Base-by-base conservation (phyloP, 2,113 vertebrate species). In the Corythoichthys haematopterus region DNA sequence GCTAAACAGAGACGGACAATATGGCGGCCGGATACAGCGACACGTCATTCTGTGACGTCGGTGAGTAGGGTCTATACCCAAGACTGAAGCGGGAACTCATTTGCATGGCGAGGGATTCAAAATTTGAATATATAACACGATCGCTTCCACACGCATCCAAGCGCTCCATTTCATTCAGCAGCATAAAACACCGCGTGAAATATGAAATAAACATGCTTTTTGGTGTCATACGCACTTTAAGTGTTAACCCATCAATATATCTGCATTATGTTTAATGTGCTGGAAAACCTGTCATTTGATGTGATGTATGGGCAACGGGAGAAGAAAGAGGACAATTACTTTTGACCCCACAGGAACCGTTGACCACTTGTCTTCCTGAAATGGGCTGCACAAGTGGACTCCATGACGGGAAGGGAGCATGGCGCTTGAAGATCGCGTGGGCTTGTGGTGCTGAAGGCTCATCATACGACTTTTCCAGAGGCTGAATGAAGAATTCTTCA, bases 401-500 rank as follows among this genome's bases (percentile, higher is more conserved):
- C 65, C 59, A 14, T 6, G 1, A 1, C 5, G 80, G 37, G 0
- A 84, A 20, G 0, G 83, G 53, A 0, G 35, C 69, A 1, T 95
- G 93, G 38, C 91, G 94, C 73, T 91, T 95, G 79, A 94, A 98
- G 40, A 99, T 87, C 83, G 93, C 89, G 3, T 98, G 97, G 15
- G 95, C 92, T 72, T 93, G 94, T 0, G 92, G 88, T 0, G 60
- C 66, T 0, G 87, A 86, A 37, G 61, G 47, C 0, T 79, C 85
- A 52, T 65, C 64, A 10, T 43, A 74, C 4, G 65, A 68, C 7
- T 64, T 64, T 14, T 91, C 72, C 81, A 97, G 79, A 0, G 97
- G 97, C 45, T 95, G 93, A 9, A 99, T 98, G 70, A 98, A 95
- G 76, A 95, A 96, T 78, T 99, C 95, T 66, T 97, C 92, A 0